Conservation (phyloP, 2,888 invertebrate species). For the Idaea straminata region DNA sequence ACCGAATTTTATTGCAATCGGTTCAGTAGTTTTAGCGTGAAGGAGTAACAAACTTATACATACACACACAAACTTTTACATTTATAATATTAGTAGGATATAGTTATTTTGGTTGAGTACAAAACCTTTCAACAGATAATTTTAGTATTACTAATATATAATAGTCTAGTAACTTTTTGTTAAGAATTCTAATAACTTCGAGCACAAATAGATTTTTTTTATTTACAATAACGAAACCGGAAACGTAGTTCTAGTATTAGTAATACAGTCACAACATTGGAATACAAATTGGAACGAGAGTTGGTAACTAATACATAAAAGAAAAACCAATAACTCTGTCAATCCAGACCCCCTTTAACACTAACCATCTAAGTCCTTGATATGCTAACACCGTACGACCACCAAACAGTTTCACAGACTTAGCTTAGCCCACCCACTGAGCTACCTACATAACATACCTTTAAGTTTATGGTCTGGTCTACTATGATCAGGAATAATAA, state of each 20-base stretch:
- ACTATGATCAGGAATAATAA: conserved; percentile 57
- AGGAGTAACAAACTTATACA: too few relatives aligned
- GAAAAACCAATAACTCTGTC: conserved; percentile 1
- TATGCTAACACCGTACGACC: conserved; percentile 51
- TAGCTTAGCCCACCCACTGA: conserved; percentile 60
- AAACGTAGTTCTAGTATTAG: neutral
- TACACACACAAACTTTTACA: too few relatives aligned
- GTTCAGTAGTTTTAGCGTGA: too few relatives aligned
- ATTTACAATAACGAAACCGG: too few relatives aligned
- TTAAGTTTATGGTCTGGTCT: conserved; percentile 43
- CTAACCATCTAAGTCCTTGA: conserved; percentile 26
- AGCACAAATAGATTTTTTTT: too few relatives aligned
- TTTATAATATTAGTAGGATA: too few relatives aligned
- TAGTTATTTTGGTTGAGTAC: too few relatives aligned
- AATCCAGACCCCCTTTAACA: conserved; percentile 26
- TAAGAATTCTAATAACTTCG: too few relatives aligned
- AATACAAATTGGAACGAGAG: conserved; percentile 1
- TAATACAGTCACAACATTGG: neutral
- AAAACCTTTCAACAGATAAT: too few relatives aligned
- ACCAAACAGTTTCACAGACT: conserved; percentile 47
- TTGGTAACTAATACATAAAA: neutral
- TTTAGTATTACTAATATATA: too few relatives aligned
- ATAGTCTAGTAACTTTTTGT: too few relatives aligned
- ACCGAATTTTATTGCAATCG: too few relatives aligned
- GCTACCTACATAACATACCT: conserved; percentile 59